Conservation (phyloP, 2,113 vertebrate genomes). For the Paramormyrops kingsleyae region DNA sequence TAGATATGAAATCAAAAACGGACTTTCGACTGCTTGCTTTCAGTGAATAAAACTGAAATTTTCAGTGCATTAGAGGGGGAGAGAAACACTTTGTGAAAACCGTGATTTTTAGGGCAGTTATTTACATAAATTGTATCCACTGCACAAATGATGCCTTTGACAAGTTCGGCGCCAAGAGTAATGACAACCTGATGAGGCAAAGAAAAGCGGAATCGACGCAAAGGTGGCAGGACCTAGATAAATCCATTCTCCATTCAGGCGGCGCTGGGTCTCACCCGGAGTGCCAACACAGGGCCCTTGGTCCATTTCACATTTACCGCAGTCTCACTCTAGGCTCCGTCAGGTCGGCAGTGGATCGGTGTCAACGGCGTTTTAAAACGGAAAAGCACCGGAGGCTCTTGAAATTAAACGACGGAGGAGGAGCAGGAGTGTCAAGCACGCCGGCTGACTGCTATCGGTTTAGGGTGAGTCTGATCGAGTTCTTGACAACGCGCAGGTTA, state of each 20-base stretch:
- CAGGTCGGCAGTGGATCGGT: conserved; percentile 16
- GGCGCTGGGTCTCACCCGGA: background rate
- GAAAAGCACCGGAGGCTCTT: background rate
- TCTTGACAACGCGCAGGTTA: conserved; percentile 86
- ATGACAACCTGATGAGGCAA: conserved; percentile 42
- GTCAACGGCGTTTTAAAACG: background rate
- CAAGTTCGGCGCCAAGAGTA: conserved; percentile 35
- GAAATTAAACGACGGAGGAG: background rate
- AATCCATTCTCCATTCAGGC: conserved; percentile 11
- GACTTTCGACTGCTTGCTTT: conserved; percentile 51
- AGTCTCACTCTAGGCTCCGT: conserved; percentile 20
- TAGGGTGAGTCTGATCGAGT: conserved; percentile 92
- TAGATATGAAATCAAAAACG: conserved; percentile 13
- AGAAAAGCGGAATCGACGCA: conserved; percentile 20
- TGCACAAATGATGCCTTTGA: conserved; percentile 52
- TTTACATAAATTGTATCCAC: conserved; percentile 61
- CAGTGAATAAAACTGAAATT: conserved; percentile 47
- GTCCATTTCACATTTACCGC: conserved; percentile 8
- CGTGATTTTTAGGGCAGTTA: conserved; percentile 58
- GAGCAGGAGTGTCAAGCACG: conserved; percentile 35
- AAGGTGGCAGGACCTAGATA: conserved; percentile 29
- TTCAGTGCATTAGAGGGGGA: background rate
- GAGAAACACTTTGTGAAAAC: conserved; percentile 34
- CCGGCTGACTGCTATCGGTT: conserved; percentile 67
- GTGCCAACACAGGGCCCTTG: background rate